phyloP scores from a whole-genome alignment of 2,888 invertebrate genomes.

The Cryptus armator region DNA sequence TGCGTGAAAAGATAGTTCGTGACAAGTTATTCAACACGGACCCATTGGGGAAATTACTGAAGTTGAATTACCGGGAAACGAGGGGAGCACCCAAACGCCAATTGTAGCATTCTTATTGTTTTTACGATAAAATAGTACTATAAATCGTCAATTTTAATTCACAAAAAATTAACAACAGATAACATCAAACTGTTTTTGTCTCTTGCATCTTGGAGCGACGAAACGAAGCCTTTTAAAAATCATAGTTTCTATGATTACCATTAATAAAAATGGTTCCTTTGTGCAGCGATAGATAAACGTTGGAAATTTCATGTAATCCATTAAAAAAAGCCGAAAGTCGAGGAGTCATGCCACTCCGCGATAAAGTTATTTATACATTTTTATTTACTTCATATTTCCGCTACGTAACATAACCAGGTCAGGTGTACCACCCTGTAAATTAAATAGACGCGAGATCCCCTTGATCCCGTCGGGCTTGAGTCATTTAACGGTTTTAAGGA shows the following conservation, averaged over 20 bases:
- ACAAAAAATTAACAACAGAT: too few species aligned
- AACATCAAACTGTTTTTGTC: too few species aligned
- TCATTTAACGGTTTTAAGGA: constrained; percentile 54
- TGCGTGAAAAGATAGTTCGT: constrained; percentile 6
- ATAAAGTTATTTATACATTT: constrained; percentile 24
- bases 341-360: background rate
- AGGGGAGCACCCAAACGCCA: too few species aligned
- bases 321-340: constrained; percentile 3
- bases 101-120: too few species aligned
- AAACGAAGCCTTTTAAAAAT: background rate
- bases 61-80: background rate
- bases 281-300: background rate
- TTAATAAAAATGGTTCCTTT: constrained; percentile 11
- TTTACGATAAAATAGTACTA: too few species aligned
- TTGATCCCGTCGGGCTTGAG: constrained; percentile 35
- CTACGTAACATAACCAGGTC: constrained; percentile 32
- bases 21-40: constrained; percentile 18
- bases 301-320: background rate
- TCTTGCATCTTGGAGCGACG: too few species aligned
- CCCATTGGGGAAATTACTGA: background rate
- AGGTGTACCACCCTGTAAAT: constrained; percentile 26
- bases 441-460: constrained; percentile 28
- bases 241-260: background rate
- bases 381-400: constrained; percentile 18
- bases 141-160: too few species aligned